phyloP scores from a whole-genome alignment of 2,113 vertebrate species.

The Penelope pileata region DNA sequence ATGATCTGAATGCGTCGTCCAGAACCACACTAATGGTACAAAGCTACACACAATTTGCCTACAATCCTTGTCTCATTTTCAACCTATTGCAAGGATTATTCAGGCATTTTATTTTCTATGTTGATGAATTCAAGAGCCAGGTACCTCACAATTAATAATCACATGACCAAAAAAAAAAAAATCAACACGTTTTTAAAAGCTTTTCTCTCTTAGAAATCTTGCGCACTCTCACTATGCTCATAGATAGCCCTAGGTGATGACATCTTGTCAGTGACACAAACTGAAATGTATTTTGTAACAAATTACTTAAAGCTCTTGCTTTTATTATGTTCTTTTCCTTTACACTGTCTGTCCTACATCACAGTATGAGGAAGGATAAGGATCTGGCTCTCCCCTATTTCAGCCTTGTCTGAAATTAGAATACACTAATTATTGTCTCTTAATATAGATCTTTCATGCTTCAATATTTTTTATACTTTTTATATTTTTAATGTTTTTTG shows the following conservation, averaged over 20 bases:
- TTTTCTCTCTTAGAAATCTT: not conserved
- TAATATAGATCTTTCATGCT: not conserved
- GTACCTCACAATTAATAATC: not conserved
- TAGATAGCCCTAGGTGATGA: not conserved
- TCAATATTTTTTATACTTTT: not conserved
- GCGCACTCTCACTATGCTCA: not conserved
- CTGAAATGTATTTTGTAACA: not conserved
- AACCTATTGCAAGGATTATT: not conserved
- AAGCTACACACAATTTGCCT: not conserved
- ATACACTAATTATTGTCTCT: not conserved
- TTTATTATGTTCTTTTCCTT: not conserved
- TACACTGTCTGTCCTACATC: not conserved
- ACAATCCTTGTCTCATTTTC: too few relatives aligned
- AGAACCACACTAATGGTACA: not conserved
- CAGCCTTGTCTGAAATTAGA: not conserved
- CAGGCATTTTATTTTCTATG: not conserved
- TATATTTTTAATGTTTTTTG: not conserved
- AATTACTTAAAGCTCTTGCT: not conserved
- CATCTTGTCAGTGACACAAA: not conserved
- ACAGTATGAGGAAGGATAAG: not conserved
- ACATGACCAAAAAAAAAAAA: not conserved
- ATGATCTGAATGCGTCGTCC: not conserved
- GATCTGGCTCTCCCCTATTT: not conserved
- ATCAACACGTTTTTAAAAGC: not conserved
- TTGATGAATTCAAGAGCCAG: not conserved